A percentile compares a stretch with the other conserved stretches of the same genome.
Conservation (phyloP, 1,140 invertebrate species). For the Chrysoperla carnea region DNA sequence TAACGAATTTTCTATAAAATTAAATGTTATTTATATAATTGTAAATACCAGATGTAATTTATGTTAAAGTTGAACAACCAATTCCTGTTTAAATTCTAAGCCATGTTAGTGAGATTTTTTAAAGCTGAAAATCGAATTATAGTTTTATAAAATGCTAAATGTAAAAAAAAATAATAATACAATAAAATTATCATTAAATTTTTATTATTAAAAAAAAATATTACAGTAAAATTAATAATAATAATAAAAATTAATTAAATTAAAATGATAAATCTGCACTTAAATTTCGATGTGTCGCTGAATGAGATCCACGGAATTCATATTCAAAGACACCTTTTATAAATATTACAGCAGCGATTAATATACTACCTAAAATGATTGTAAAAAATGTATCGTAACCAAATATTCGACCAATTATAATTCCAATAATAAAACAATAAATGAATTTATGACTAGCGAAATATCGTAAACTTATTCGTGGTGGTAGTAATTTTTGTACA, state of each 20-base stretch:
- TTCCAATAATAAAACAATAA: conserved; percentile 13
- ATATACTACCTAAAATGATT: conserved; percentile 10
- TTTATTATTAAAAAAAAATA: background rate
- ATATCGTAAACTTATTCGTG: conserved; percentile 48
- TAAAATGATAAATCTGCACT: background rate
- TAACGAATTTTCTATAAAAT: no score
- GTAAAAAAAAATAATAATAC: no score
- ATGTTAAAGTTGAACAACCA: no score
- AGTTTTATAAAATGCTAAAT: no score
- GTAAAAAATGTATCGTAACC: conserved; percentile 11
- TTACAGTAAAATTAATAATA: background rate
- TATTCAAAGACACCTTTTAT: background rate
- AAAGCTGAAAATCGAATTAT: no score
- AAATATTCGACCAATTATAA: conserved; percentile 9
- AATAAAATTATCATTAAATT: background rate
- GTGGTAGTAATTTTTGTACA: conserved; percentile 34
- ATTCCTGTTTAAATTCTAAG: no score
- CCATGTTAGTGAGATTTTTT: no score
- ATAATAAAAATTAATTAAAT: background rate
- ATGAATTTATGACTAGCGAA: conserved; percentile 46
- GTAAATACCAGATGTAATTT: no score
- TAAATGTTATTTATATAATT: no score
- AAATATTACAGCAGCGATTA: background rate
- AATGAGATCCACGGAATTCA: background rate
- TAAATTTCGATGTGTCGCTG: background rate